Evolutionary conservation across 2,113 vertebrate genomes (phyloP), one percentile per base, ranked within the genome.

Genomic region (Cynoglossus semilaevis): DNA sequence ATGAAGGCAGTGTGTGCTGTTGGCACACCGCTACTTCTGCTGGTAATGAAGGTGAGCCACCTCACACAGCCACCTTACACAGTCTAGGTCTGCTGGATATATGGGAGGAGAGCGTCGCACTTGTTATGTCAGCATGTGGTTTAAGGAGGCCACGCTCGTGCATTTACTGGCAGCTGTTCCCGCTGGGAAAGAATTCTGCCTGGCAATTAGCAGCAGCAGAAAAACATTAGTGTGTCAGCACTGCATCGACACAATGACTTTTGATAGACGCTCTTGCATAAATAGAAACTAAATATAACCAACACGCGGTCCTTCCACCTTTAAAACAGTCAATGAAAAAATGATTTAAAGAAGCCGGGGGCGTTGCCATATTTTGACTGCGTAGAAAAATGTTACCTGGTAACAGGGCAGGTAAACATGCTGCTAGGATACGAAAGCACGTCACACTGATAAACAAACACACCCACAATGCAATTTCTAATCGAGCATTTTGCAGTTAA

Each of bases 391-490:
- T 69, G 76, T 87, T 69, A 73, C 88, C 36, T 56, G 83, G 88
- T 82, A 89, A 88, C 80, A 48, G 71, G n/a, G 53, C 71, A 88
- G 84, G 80, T 87, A 88, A 88, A 88, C 87, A 89, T 18, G 74
- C 67, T 74, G 60, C 88, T 34, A 85, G 74, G 87, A 83, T 66
- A 91, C 89, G 10, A 54, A 16, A 58, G 14, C 46, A 68, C 46
- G 47, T 43, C 22, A 70, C 46, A 47, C 14, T 1, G 7, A 49
- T 58, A 80, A 86, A 89, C 70, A 79, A 63, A 57, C 76, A 70
- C 14, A 52, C 50, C 6, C 22, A n/a, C n/a, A n/a, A n/a, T n/a
- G n/a, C n/a, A n/a, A n/a, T n/a, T n/a, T n/a, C n/a, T n/a, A n/a
- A n/a, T n/a, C n/a, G n/a, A n/a, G n/a, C n/a, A n/a, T n/a, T n/a